Conservation (phyloP, 2,888 invertebrate species). For the Apamea anceps region DNA sequence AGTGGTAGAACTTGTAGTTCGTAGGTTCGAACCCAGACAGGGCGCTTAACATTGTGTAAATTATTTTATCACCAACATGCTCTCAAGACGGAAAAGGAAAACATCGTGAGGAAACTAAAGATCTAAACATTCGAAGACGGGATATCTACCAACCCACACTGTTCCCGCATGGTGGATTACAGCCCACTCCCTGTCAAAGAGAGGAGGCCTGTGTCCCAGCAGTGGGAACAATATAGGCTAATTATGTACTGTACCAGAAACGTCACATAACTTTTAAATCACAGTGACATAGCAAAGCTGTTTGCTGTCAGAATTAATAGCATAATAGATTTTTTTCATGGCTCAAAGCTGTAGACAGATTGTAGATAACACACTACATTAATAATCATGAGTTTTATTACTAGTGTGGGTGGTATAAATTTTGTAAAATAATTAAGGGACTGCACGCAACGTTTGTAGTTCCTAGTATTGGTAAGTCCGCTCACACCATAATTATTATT, state of each 20-base stretch:
- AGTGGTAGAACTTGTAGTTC: no score
- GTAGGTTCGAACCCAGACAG: no score
- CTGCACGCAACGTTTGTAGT: conserved; percentile 31
- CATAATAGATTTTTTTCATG: conserved; percentile 9
- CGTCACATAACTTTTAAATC: neutral
- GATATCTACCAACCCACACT: no score
- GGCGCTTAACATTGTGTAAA: no score
- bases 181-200: no score
- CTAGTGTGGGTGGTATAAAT: conserved; percentile 26
- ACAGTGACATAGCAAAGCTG: neutral
- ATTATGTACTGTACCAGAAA: neutral
- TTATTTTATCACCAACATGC: no score
- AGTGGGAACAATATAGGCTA: no score
- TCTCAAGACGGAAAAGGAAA: no score
- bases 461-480: neutral
- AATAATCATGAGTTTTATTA: conserved; percentile 50
- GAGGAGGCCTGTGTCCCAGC: no score
- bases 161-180: no score
- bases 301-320: neutral
- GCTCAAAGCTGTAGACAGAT: conserved; percentile 12
- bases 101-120: no score
- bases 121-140: no score
- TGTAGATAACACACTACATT: conserved; percentile 35
- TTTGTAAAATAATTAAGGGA: conserved; percentile 40
- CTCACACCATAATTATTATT: neutral